Base-by-base conservation (phyloP, 2,888 invertebrate genomes). In the Strigamia maritima region DNA sequence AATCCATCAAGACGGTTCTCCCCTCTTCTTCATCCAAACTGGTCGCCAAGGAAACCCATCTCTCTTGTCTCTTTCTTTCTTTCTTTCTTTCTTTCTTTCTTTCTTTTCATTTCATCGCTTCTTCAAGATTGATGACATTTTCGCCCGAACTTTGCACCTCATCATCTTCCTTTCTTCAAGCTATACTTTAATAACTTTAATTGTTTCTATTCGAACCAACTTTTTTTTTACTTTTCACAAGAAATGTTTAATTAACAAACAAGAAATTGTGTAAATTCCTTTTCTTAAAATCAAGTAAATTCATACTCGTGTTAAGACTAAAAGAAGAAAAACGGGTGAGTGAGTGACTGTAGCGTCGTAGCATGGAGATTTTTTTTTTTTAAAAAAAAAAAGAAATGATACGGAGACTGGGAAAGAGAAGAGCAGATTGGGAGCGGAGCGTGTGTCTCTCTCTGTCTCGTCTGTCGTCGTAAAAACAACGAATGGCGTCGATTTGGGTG, bases 61-160 rank as follows among this genome's bases (percentile, higher is more conserved):
- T 70, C 70, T 70, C 70, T 70, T 70, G 70, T 70, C 70, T 70
- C 70, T 70, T 70, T n/a, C n/a, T n/a, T n/a, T n/a, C n/a, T n/a
- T n/a, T n/a, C n/a, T n/a, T n/a, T n/a, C n/a, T n/a, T n/a, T n/a
- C n/a, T n/a, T n/a, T n/a, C n/a, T n/a, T n/a, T n/a, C n/a, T n/a
- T n/a, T 70, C 70, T 70, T 70, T 70, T 70, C 70, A 70, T 70
- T 70, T 70, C 70, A 70, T 70, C 70, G 70, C 70, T 28, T 28
- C 24, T 24, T 28, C 70, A 70, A 70, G 70, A 70, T 70, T 70
- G 70, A 70, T 70, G 70, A 70, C 70, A 70, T 70, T 28, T 70
- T 70, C 70, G 70, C 70, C 70, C 28, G 70, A 70, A 70, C 70
- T 70, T 70, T 70, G 70, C 70, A 70, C 70, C 70, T 70, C 70